Base-by-base conservation (phyloP, 2,113 vertebrate genomes). In the Cyprinodon brontotheroides region DNA sequence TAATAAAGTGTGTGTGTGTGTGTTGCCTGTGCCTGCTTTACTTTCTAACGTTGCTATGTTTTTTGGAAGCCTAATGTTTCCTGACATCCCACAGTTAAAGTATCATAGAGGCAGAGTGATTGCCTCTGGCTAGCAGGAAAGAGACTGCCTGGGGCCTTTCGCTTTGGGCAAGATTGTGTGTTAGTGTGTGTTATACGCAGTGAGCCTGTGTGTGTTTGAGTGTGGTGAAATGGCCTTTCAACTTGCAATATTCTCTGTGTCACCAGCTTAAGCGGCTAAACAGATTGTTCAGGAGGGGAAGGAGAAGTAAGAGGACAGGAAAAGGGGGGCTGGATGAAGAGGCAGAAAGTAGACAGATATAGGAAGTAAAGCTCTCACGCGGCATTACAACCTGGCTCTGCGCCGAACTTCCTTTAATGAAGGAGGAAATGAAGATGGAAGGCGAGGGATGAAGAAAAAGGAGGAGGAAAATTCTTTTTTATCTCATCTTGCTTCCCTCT, bases 71-170 rank as follows among this genome's bases (percentile, higher is more conserved):
- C 74, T 96, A 96, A 96, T 95, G 91, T 92, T 94, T 95, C 83
- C 92, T 96, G 96, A 96, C 95, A 96, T 93, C 91, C 92, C 92
- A 93, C 94, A 94, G 91, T 95, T 95, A 94, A 92, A 92, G 92
- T 94, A 95, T 95, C 94, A 96, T 92, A 96, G 95, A 94, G 88
- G 91, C 92, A 92, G 95, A 93, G 92, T 90, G 80, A 93, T 91
- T 60, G 94, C 96, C 94, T 90, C 92, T 93, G 95, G 95, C 96
- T 92, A 95, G 91, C 75, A 29, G 91, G 91, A 91, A 82, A 89
- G 87, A 94, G 91, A 93, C 92, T 90, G 94, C 95, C 95, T 93
- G 90, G 91, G 95, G 95, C 89, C 82, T 94, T 92, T 94, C 68
- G 93, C 94, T 94, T 90, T 93, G 84, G 93, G 95, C 93, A 85